phyloP scores from a whole-genome alignment of 1,140 invertebrate genomes.

The Drosophila sucinea region DNA sequence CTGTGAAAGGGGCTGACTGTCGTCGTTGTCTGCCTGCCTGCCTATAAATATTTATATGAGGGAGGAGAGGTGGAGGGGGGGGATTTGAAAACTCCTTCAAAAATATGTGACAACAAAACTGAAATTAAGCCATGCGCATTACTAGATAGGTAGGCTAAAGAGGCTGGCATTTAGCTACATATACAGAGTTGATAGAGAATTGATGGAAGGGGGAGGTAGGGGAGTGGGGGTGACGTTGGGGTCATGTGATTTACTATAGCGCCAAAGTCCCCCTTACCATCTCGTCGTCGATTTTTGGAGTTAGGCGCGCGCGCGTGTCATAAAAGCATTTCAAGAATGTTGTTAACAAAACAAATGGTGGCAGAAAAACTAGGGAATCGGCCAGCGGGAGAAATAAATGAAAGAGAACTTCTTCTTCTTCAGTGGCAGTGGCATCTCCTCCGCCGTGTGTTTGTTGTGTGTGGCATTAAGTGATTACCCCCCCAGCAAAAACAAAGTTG shows the following conservation, averaged over 20 bases:
- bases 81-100: constrained; percentile 27
- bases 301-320: constrained; percentile 57
- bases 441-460: constrained; percentile 37
- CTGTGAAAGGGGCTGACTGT: constrained; percentile 60
- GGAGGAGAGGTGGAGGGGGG: not conserved
- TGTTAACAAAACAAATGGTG: constrained; percentile 74
- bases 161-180: constrained; percentile 31
- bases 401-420: not conserved
- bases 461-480: constrained; percentile 75
- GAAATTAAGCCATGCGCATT: constrained; percentile 75
- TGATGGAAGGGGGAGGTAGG: not conserved
- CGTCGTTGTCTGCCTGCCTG: not conserved
- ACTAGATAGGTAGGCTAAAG: constrained; percentile 34
- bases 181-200: constrained; percentile 5
- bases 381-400: constrained; percentile 15
- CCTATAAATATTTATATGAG: constrained; percentile 73
- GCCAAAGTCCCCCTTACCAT: constrained; percentile 31
- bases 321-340: constrained; percentile 80
- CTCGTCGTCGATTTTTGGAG: constrained; percentile 35
- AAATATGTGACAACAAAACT: constrained; percentile 76
- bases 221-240: constrained; percentile 8
- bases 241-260: constrained; percentile 67
- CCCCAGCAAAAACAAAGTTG: not conserved
- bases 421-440: constrained; percentile 20
- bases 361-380: constrained; percentile 22